These are phyloP conservation scores for Halcyon badia DNA, from an alignment of 2,797 vertebrate species.

Conservation along the genomic window DNA sequence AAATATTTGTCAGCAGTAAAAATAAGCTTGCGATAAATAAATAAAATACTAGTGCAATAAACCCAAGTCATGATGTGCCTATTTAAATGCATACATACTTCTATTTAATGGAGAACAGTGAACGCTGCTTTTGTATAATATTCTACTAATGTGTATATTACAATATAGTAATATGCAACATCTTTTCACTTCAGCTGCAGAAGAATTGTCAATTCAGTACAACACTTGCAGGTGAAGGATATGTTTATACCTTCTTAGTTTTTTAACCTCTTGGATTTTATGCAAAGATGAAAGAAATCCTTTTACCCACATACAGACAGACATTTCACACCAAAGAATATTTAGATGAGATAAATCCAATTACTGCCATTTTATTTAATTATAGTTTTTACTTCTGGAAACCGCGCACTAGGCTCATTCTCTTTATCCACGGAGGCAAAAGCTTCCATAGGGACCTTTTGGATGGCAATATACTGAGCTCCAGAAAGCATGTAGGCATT, in stretches of 20 bases:
- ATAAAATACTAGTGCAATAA: conserved; percentile 61
- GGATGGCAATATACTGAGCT: neutral
- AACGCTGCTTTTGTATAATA: neutral
- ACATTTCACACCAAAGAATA: neutral
- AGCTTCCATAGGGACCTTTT: neutral
- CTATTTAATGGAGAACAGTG: neutral
- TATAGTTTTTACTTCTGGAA: neutral
- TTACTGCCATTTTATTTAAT: conserved; percentile 11
- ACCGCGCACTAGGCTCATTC: neutral
- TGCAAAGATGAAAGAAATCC: neutral
- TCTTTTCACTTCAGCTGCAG: conserved; percentile 32
- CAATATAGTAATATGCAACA: neutral
- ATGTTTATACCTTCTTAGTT: conserved; percentile 22
- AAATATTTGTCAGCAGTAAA: conserved; percentile 71
- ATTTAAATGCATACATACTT: conserved; percentile 49
- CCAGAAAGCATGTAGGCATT: neutral
- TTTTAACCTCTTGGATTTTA: neutral
- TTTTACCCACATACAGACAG: neutral
- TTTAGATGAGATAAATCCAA: conserved; percentile 8
- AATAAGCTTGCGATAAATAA: conserved; percentile 56
- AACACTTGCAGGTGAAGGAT: conserved; percentile 3
- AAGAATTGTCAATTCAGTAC: neutral
- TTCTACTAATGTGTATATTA: conserved; percentile 22
- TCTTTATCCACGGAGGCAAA: neutral
- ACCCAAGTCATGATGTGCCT: conserved; percentile 1